Evolutionary conservation across 1,140 invertebrate genomes (phyloP).

Genomic region (Amyelois transitella): DNA sequence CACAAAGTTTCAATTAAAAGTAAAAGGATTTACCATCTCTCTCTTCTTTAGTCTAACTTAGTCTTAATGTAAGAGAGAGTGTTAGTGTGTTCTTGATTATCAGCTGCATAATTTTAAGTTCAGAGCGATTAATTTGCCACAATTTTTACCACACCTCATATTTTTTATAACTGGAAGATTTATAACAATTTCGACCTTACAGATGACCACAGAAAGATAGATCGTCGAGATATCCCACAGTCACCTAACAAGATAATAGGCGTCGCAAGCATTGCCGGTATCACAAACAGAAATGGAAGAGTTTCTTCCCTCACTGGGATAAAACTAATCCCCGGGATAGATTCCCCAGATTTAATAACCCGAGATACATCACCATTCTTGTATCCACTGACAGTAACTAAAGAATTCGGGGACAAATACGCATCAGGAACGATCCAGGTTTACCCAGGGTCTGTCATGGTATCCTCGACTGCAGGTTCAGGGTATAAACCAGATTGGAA

Average conservation of each 20-base stretch:
- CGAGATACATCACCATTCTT: constrained; percentile 6
- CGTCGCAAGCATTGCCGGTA: constrained; percentile 30
- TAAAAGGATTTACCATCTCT: too few species aligned
- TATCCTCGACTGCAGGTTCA: constrained; percentile 19
- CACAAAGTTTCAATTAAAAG: too few species aligned
- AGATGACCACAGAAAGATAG: background rate
- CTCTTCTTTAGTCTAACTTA: too few species aligned
- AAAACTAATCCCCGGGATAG: constrained; percentile 24
- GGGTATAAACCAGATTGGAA: constrained; percentile 8
- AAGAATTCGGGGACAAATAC: constrained; percentile 19
- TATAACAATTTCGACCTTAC: background rate
- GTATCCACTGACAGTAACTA: constrained; percentile 18
- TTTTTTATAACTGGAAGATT: too few species aligned
- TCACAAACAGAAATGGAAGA: constrained; percentile 33
- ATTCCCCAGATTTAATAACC: constrained; percentile 1
- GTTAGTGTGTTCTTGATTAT: too few species aligned
- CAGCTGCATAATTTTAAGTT: too few species aligned
- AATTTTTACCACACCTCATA: too few species aligned
- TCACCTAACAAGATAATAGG: constrained; percentile 17
- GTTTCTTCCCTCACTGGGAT: constrained; percentile 32
- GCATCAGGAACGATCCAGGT: constrained; percentile 23
- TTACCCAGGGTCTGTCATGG: constrained; percentile 26
- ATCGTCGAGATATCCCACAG: background rate
- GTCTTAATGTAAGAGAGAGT: too few species aligned
- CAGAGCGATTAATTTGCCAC: too few species aligned